Evolutionary conservation across 2,888 invertebrate species (phyloP).

Genomic region (Salpingus planirostris): DNA sequence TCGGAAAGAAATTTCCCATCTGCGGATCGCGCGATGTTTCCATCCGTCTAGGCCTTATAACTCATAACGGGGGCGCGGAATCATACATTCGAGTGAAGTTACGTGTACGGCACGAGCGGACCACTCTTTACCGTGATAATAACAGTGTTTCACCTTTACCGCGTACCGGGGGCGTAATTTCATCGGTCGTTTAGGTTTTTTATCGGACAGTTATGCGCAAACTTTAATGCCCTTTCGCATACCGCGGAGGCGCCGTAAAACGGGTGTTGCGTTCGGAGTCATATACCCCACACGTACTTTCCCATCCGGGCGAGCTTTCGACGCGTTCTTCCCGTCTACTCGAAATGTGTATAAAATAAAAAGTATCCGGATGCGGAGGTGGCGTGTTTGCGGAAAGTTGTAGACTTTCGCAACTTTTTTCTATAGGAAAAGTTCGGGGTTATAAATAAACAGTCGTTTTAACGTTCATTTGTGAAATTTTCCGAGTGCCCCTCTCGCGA

Average conservation of each 20-base stretch:
- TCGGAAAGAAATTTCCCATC: no score
- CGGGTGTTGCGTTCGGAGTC: slow-evolving; percentile 12
- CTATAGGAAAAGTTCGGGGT: no score
- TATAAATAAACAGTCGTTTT: slow-evolving; percentile 3
- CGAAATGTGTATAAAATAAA: no score
- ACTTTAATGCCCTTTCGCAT: slow-evolving; percentile 23
- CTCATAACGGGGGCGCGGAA: no score
- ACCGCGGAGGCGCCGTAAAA: slow-evolving; percentile 10
- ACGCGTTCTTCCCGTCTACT: slow-evolving; percentile 1
- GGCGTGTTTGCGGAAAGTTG: slow-evolving; percentile 4
- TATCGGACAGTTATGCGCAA: slow-evolving; percentile 27
- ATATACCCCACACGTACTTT: slow-evolving; percentile 5
- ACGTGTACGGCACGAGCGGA: slow-evolving; percentile 1
- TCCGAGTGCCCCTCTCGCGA: no score
- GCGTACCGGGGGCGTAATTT: slow-evolving; percentile 22
- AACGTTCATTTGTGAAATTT: slow-evolving; percentile 2
- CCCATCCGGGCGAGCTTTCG: slow-evolving; percentile 1
- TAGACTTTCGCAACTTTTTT: no score
- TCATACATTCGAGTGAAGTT: slow-evolving; percentile 5
- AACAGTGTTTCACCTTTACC: slow-evolving; percentile 19
- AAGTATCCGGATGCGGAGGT: not conserved
- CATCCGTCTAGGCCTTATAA: no score
- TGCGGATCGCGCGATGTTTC: no score
- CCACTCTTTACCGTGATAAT: slow-evolving; percentile 6
- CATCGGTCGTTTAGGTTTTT: slow-evolving; percentile 25